Conservation (phyloP, 2,797 vertebrate species). For the Cyprinella venusta region DNA sequence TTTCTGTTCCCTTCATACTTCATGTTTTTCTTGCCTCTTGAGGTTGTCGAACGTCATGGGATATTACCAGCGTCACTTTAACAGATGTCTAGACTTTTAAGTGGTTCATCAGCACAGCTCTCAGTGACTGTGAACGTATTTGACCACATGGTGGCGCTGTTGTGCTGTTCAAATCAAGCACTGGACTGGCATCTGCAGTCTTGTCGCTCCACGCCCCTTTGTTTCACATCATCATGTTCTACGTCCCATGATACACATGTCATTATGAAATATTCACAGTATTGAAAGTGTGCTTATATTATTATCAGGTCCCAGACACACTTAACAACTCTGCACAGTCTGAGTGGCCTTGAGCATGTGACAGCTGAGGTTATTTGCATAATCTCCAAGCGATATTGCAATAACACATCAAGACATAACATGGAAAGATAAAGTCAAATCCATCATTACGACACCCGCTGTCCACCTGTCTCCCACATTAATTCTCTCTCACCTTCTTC, state of each 20-base stretch:
- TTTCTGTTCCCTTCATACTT: neutral
- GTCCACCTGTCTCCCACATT: slow-evolving; percentile 38
- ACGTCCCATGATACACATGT: slow-evolving; percentile 22
- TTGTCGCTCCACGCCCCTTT: slow-evolving; percentile 26
- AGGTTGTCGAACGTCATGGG: neutral
- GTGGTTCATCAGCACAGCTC: neutral
- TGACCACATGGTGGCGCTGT: slow-evolving; percentile 47
- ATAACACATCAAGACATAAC: neutral
- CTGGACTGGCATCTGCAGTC: neutral
- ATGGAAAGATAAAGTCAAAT: slow-evolving; percentile 36
- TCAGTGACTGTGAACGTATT: neutral
- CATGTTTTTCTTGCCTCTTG: neutral
- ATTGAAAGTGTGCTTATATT: neutral
- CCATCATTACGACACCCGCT: slow-evolving; percentile 31
- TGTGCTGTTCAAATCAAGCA: neutral
- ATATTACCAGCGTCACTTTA: neutral
- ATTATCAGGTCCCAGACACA: slow-evolving; percentile 5
- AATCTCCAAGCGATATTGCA: neutral
- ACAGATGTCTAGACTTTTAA: neutral
- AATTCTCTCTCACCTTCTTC: slow-evolving; percentile 52
- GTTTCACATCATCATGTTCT: slow-evolving; percentile 25
- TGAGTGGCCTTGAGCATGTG: slow-evolving; percentile 20
- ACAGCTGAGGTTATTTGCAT: neutral
- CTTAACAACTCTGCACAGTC: neutral
- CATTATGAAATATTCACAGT: neutral